Percentiles rank a stretch among this genome's conserved stretches.
Conservation (phyloP, 2,888 invertebrate genomes). For the Harmothoe impar region DNA sequence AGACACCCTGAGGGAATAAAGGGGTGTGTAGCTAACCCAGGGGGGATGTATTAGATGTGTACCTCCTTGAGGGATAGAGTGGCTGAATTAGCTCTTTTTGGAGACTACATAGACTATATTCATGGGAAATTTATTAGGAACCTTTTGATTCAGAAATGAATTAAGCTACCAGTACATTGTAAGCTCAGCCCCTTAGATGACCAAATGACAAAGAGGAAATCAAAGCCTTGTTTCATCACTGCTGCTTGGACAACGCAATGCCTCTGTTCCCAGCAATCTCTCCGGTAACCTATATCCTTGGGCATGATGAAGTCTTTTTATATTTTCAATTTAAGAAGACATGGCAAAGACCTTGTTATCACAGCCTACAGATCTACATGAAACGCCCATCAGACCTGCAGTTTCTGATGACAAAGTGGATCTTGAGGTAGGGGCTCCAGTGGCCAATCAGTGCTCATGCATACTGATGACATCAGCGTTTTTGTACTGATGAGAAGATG, state of each 20-base stretch:
- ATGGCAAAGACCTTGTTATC: not conserved
- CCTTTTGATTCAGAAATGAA: too few species aligned
- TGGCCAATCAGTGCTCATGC: not conserved
- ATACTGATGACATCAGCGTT: slow-evolving; percentile 27
- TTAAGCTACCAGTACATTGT: too few species aligned
- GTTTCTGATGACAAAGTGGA: not conserved
- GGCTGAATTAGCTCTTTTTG: too few species aligned
- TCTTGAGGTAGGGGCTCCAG: not conserved
- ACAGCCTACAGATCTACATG: not conserved
- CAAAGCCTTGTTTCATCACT: too few species aligned
- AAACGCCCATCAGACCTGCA: not conserved
- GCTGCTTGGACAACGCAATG: not conserved
- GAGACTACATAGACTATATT: too few species aligned
- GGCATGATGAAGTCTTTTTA: not conserved
- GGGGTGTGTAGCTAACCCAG: not conserved
- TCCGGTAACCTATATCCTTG: not conserved
- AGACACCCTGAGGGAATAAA: not conserved
- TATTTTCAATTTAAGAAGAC: slow-evolving; percentile 1
- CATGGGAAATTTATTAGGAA: too few species aligned
- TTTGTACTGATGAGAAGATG: not conserved
- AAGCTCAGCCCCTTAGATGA: too few species aligned
- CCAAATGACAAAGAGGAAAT: too few species aligned
- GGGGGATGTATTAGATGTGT: too few species aligned
- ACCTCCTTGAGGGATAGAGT: too few species aligned
- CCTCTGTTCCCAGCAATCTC: not conserved